Percentiles rank a stretch among this genome's conserved stretches.
Conservation (phyloP, 2,888 invertebrate species). For the Acanthosepion esculentum region DNA sequence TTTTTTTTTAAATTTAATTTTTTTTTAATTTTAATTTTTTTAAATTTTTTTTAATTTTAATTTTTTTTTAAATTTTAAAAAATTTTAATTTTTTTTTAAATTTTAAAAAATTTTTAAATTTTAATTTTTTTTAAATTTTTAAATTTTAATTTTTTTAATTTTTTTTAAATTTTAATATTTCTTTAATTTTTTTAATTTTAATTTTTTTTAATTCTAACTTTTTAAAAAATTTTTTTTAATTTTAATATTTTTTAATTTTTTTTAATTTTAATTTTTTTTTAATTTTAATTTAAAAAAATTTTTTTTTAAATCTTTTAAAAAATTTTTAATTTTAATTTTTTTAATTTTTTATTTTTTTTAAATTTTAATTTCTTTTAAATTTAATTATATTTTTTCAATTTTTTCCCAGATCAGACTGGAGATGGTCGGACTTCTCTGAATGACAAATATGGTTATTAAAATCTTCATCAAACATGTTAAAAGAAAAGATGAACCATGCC, state of each 20-base stretch:
- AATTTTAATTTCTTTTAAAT: neutral
- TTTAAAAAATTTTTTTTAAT: no score
- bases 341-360: neutral
- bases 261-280: no score
- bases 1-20: no score
- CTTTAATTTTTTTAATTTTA: neutral
- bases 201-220: no score
- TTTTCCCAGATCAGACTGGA: neutral
- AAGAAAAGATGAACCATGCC: no score
- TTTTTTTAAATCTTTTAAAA: no score
- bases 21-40: neutral
- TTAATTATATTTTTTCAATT: neutral
- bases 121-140: neutral
- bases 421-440: slow-evolving; percentile 34
- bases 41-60: neutral
- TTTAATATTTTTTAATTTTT: neutral
- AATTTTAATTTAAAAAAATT: neutral
- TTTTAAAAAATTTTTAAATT: neutral
- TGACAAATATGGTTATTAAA: slow-evolving; percentile 36
- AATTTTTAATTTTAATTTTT: neutral
- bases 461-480: neutral
- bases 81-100: neutral
- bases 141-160: neutral
- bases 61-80: neutral
- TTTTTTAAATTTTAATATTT: neutral